Evolutionary conservation across 2,888 invertebrate genomes (phyloP).

Genomic region (Balanococcus diminutus): DNA sequence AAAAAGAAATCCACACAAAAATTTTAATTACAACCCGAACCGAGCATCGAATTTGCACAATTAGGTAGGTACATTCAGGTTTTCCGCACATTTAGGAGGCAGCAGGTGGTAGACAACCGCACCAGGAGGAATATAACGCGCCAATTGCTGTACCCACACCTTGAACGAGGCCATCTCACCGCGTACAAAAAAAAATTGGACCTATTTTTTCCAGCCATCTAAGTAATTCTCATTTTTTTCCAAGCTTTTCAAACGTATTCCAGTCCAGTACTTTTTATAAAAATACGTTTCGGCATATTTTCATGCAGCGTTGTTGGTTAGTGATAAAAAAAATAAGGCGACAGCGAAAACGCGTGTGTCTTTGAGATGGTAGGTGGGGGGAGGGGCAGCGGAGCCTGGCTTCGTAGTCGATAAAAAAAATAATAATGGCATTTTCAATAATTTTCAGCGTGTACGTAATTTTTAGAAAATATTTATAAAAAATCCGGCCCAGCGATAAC

Average conservation of each 20-base stretch:
- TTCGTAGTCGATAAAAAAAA: not conserved
- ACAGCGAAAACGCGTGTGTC: not conserved
- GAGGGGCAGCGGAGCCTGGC: too few species aligned
- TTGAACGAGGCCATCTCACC: not conserved
- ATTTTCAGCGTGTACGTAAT: not conserved
- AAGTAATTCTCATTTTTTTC: not conserved
- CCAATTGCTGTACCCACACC: not conserved
- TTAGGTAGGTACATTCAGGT: too few species aligned
- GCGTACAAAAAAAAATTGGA: too few species aligned
- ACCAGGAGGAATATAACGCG: not conserved
- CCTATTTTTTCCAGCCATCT: too few species aligned
- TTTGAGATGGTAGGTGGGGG: too few species aligned
- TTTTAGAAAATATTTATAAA: not conserved
- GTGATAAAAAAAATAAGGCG: not conserved
- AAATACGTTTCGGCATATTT: not conserved
- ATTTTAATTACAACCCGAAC: constrained; percentile 31
- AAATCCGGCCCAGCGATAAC: constrained; percentile 50
- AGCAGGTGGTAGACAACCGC: too few species aligned
- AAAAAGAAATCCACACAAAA: constrained; percentile 30
- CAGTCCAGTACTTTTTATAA: not conserved
- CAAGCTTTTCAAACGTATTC: not conserved
- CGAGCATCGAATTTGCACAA: not conserved
- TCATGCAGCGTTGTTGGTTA: constrained; percentile 27
- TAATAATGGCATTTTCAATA: not conserved
- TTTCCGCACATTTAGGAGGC: too few species aligned